Evolutionary conservation across 2,797 vertebrate species (phyloP), one percentile per base, ranked within the genome.

Genomic region (Malurus leucopterus): DNA sequence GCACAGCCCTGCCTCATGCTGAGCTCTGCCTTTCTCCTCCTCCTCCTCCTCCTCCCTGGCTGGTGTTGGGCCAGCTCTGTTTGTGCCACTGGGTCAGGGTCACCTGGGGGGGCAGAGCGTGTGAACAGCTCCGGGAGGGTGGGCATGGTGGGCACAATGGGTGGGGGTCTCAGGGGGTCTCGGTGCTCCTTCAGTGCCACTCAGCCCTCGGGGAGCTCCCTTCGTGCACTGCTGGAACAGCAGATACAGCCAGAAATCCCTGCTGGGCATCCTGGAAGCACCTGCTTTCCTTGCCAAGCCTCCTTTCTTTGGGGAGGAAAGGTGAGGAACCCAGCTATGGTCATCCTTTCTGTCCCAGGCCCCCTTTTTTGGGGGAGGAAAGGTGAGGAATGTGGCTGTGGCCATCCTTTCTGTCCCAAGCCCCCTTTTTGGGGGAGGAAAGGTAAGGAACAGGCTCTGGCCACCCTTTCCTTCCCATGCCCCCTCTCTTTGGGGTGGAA

Each of bases 81-180:
- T 80, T 3, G 73, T 6, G 8, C 49, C 32, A 5, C 72, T 36
- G 61, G 22, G 5, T 32, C 0, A 0, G 49, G 50, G 46, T 78
- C 29, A 54, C 32, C 34, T 11, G 29, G 4, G 18, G 40, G 17
- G 0, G 0, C 55, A 62, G 58, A 63, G 34, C 40, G 62, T 32
- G 23, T 1, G 1, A 34, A 2, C 24, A 36, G 89, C 54, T 18
- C 29, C 19, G 1, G 57, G 9, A n/a, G 27, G 2, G 7, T n/a
- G 58, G 59, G 68, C 62, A 15, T 1, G 0, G n/a, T n/a, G 58
- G 59, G 72, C 62, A 15, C 1, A 0, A 26, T 21, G 71, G 14
- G 47, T 49, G 0, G 0, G 23, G 24, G 17, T 8, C 38, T 4
- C 3, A 17, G 0, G 0, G 23, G 24, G 17, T 8, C 38, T 4